Evolutionary conservation across 2,113 vertebrate species (phyloP), one percentile per base, ranked within the genome.

Genomic region (Thinocorus orbignyianus): DNA sequence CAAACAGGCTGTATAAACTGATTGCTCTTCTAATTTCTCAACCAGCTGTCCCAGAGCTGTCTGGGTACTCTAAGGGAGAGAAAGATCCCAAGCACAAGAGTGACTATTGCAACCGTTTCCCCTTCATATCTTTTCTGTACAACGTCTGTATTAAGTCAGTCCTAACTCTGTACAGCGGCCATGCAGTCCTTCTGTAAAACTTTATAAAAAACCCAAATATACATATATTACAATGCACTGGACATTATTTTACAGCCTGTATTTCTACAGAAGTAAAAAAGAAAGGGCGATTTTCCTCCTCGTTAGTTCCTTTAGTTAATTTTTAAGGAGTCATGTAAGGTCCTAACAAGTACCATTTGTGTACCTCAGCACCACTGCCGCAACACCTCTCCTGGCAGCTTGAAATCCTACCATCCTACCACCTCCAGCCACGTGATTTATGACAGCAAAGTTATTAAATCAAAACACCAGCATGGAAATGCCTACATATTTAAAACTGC

Each of bases 201-300:
- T 94, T 86, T 92, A 95, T 95, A 91, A 97, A 97, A 97, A 90
- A 24, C 1, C 54, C 95, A 96, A 97, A 97, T 98, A 95, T 98
- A 98, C 98, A 98, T 98, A 98, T 97, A 95, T 96, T 98, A 98
- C 96, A 98, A 73, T 77, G 95, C 93, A 93, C 80, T 79, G 72
- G 77, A 11, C 92, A 94, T 48, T 96, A 96, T 95, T 90, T 97
- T 98, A 98, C 96, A 97, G 90, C 93, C 93, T 93, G 68, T 71
- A 80, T 93, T 94, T 95, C 92, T 95, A 92, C 93, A 71, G 35
- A 66, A 46, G 79, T 93, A 92, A 97, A 90, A 70, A 70, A 86
- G 55, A 84, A 82, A 92, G 84, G 61, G 55, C 44, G 92, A 86
- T 82, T 88, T 79, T 90, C 54, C 64, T 96, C 73, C 57, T 89